Evolutionary conservation across 2,888 invertebrate species (phyloP).

Genomic region (Mechanitis messenoides): DNA sequence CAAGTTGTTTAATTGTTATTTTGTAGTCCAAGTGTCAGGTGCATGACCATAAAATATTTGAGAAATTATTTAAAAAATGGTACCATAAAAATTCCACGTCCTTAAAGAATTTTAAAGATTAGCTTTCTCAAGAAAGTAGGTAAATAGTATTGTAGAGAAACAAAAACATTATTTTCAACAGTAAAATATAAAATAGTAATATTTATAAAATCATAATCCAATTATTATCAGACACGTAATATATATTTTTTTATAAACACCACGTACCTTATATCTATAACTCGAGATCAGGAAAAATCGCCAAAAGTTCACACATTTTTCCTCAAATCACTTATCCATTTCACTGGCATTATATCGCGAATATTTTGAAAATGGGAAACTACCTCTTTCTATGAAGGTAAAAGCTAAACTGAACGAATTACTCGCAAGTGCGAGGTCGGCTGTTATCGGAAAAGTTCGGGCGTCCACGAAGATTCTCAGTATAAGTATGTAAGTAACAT

Average conservation of each 20-base stretch:
- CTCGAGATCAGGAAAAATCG: too few species aligned
- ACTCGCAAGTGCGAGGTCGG: conserved; percentile 18
- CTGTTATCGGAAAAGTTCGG: conserved; percentile 21
- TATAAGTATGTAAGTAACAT: neutral
- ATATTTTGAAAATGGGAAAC: conserved; percentile 2
- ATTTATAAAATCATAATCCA: too few species aligned
- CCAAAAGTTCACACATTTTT: conserved; percentile 18
- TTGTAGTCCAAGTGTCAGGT: too few species aligned
- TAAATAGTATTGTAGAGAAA: too few species aligned
- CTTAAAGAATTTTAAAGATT: too few species aligned
- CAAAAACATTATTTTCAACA: too few species aligned
- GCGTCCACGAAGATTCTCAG: conserved; percentile 4
- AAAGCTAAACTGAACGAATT: conserved; percentile 25
- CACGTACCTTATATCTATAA: conserved; percentile 12
- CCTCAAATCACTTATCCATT: conserved; percentile 22
- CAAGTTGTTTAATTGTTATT: neutral
- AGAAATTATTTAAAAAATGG: too few species aligned
- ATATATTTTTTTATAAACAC: too few species aligned
- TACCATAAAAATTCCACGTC: neutral
- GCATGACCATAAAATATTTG: too few species aligned
- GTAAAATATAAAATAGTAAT: too few species aligned
- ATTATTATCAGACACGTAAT: too few species aligned
- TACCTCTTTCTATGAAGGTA: conserved; percentile 21
- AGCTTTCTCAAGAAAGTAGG: too few species aligned
- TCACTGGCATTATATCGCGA: conserved; percentile 25